Conservation (phyloP, 2,797 vertebrate genomes). For the Lutra lutra region DNA sequence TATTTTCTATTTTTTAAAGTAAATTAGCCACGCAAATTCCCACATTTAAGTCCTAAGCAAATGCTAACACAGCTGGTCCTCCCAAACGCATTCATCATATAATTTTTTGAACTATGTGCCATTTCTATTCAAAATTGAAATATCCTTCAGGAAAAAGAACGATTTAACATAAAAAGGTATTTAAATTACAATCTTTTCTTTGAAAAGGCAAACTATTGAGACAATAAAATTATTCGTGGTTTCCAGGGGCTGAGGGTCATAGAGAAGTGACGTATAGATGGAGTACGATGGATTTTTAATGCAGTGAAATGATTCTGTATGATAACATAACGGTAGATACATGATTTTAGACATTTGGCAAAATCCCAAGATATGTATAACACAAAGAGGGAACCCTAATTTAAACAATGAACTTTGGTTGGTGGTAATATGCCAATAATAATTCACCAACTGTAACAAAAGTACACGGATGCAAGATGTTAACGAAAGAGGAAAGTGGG, state of each 20-base stretch:
- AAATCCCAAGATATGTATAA: background rate
- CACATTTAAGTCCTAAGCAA: constrained; percentile 55
- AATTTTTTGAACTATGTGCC: constrained; percentile 5
- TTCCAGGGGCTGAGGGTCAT: background rate
- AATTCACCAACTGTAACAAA: background rate
- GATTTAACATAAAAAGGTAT: constrained; percentile 8
- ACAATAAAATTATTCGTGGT: background rate
- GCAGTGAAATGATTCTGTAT: background rate
- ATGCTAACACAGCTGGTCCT: constrained; percentile 23
- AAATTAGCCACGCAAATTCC: constrained; percentile 62
- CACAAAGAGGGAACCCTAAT: background rate
- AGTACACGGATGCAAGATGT: background rate
- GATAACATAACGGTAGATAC: background rate
- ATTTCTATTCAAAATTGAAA: constrained; percentile 49
- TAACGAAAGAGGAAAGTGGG: background rate
- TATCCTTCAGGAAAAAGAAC: background rate
- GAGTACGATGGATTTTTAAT: background rate
- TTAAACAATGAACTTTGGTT: background rate
- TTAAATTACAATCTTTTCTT: constrained; percentile 1
- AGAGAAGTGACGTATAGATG: background rate
- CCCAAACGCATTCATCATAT: background rate
- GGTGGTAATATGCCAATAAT: background rate
- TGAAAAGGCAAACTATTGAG: background rate
- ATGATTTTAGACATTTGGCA: background rate
- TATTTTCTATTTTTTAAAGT: constrained; percentile 71